Percentiles rank a stretch among this genome's conserved stretches.
These are phyloP conservation scores for Cyclina sinensis DNA, from an alignment of 1,140 invertebrate species.

Conservation along the genomic window DNA sequence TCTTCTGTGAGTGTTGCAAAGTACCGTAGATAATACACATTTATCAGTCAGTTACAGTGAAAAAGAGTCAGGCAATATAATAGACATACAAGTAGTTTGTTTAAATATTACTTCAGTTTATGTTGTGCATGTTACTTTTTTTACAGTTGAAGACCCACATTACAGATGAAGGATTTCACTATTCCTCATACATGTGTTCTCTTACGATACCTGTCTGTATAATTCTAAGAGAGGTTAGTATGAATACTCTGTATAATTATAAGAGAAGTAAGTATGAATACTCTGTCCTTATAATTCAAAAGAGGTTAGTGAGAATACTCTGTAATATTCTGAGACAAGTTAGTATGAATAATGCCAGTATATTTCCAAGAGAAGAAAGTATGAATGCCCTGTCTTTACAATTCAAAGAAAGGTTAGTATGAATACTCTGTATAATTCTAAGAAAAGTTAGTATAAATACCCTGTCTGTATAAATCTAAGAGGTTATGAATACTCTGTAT, in stretches of 20 bases:
- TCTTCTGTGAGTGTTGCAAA: too few species aligned
- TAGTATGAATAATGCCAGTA: background rate
- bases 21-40: too few species aligned
- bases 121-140: too few species aligned
- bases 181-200: conserved; percentile 76
- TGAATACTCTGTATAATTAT: background rate
- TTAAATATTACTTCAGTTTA: too few species aligned
- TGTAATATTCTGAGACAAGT: background rate
- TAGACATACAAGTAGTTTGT: too few species aligned
- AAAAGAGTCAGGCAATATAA: too few species aligned
- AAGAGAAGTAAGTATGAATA: background rate
- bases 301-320: background rate
- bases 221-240: conserved; percentile 78
- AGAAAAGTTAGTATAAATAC: background rate
- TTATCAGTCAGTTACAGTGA: too few species aligned
- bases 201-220: conserved; percentile 79
- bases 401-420: conserved; percentile 78
- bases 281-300: too few species aligned
- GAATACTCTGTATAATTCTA: background rate
- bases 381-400: conserved; percentile 80
- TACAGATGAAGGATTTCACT: conserved; percentile 74
- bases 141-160: conserved; percentile 75
- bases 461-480: too few species aligned
- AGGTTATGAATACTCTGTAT: background rate
- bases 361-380: too few species aligned